Conservation (phyloP, 2,113 vertebrate species). For the Scopus umbretta region DNA sequence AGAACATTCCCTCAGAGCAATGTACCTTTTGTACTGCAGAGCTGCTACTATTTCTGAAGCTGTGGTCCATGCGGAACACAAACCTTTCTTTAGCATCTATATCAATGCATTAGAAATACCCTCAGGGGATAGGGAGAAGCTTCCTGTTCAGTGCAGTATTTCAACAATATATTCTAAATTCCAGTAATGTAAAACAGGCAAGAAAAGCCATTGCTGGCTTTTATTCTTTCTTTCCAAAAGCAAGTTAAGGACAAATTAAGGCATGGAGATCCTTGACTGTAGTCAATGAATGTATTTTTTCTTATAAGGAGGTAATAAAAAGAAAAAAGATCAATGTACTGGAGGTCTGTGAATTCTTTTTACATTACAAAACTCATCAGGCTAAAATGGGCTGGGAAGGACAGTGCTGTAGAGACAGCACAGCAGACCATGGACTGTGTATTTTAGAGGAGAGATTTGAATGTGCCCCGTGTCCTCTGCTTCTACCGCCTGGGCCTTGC, state of each 20-base stretch:
- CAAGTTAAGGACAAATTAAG: not conserved
- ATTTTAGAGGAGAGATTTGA: not conserved
- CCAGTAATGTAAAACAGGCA: not conserved
- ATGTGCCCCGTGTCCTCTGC: not conserved
- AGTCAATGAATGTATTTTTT: not conserved
- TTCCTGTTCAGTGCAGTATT: not conserved
- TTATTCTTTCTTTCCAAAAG: not conserved
- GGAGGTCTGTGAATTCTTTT: not conserved
- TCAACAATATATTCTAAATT: not conserved
- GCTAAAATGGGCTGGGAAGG: not conserved
- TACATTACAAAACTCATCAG: not conserved
- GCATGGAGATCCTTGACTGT: not conserved
- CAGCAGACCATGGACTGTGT: not conserved
- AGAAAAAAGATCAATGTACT: not conserved
- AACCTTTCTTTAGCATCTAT: conserved; percentile 25
- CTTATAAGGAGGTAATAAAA: not conserved
- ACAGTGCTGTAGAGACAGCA: not conserved
- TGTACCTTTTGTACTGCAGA: conserved; percentile 2
- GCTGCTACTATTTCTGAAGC: conserved; percentile 9
- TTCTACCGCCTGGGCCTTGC: not conserved
- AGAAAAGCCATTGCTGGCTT: not conserved
- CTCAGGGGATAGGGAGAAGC: not conserved
- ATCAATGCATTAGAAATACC: not conserved
- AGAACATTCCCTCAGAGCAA: conserved; percentile 12
- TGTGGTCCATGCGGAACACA: not conserved